Base-by-base conservation (phyloP, 2,113 vertebrate species). In the Micronycteris hirsuta region DNA sequence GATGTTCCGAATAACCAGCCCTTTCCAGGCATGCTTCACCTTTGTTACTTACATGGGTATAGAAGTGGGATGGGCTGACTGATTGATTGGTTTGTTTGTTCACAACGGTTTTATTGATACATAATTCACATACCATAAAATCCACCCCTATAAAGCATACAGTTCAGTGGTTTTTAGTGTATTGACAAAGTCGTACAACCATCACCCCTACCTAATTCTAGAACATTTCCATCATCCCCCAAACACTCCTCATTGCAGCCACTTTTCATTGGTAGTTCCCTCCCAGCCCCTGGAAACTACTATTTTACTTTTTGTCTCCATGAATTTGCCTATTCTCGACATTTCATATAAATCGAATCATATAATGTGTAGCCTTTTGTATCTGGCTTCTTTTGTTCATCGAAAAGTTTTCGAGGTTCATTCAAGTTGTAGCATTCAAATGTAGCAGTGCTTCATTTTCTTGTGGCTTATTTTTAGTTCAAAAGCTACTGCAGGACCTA, bases 81-180 rank as follows among this genome's bases (percentile, higher is more conserved):
- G 52, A 56, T 91, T 90, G 65, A 74, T 85, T 91, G 45, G 41
- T 87, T 86, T 54, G 43, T 96, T 94, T 97, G 26, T 89, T 85
- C 41, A 65, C 80, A 77, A 67, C 33, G 47, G 86, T 26, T 92
- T 96, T 86, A 96, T 73, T 93, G 81, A 89, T 73, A 41, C 45
- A 31, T 45, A 95, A 58, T 73, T 95, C 78, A 95, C 61, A 71
- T 89, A 43, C 43, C 36, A 63, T 94, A 81, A 95, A 85, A 84
- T 81, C 81, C 11, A 43, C 26, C 68, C 38, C 56, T 74, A 92
- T 68, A 47, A 93, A 65, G 70, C 68, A 31, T 73, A 36, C 45
- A 41, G 17, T 89, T 83, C 41, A 36, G 88, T 89, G 73, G 68
- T 70, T 89, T 95, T 86, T 52, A 93, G 38, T 87, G 24, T 47